Percentiles rank a stretch among this genome's conserved stretches.
Conservation (phyloP, 2,113 vertebrate genomes). For the Fukomys damarensis region DNA sequence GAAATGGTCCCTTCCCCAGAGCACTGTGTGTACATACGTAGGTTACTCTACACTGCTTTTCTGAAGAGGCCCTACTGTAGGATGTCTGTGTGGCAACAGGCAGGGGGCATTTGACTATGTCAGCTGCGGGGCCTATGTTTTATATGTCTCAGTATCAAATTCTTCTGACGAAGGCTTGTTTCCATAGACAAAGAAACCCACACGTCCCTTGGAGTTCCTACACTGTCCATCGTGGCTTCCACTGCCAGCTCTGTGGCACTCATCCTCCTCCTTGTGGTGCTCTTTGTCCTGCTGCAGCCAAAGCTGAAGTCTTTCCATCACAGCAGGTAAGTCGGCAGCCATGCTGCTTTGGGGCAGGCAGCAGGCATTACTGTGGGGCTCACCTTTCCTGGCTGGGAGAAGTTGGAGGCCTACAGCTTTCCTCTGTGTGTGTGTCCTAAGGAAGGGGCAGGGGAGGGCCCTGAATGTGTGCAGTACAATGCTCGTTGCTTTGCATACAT, state of each 20-base stretch:
- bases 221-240: slow-evolving; percentile 95
- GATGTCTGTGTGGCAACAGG: not conserved
- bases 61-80: not conserved
- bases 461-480: not conserved
- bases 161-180: slow-evolving; percentile 45
- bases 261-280: slow-evolving; percentile 96
- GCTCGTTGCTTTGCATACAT: not conserved
- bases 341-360: not conserved
- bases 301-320: slow-evolving; percentile 99
- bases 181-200: slow-evolving; percentile 92
- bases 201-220: slow-evolving; percentile 92
- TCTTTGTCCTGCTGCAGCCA: slow-evolving; percentile 98
- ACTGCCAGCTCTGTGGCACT: slow-evolving; percentile 96
- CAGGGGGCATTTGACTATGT: not conserved
- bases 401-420: not conserved
- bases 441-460: not conserved
- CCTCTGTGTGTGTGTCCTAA: not conserved
- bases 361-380: not conserved
- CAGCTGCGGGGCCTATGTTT: not conserved
- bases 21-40: not conserved
- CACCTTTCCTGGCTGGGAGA: not conserved
- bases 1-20: not conserved
- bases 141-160: not conserved
- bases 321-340: slow-evolving; percentile 90
- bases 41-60: not conserved